Conservation (phyloP, 2,888 invertebrate genomes). For the Oligia fasciuncula region DNA sequence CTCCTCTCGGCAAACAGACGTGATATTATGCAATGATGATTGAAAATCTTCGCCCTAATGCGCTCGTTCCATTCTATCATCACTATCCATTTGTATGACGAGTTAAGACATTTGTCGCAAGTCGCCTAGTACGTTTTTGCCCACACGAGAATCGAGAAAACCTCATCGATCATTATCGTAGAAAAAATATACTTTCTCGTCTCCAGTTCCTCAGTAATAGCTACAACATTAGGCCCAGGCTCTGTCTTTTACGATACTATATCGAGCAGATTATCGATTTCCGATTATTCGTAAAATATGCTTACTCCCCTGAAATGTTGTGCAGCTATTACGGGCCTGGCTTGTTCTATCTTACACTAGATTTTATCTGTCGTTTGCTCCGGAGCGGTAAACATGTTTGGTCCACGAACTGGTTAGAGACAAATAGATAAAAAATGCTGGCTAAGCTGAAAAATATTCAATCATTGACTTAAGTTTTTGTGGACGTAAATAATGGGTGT, state of each 20-base stretch:
- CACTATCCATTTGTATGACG: conserved; percentile 2
- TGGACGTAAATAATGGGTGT: neutral
- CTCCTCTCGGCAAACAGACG: neutral
- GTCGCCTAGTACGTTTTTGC: conserved; percentile 8
- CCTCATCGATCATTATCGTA: conserved; percentile 29
- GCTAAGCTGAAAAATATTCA: conserved; percentile 2
- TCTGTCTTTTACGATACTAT: conserved; percentile 46
- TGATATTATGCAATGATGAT: neutral
- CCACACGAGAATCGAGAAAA: conserved; percentile 8
- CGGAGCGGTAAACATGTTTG: conserved; percentile 58
- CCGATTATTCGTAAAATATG: conserved; percentile 58
- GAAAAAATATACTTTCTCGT: conserved; percentile 29
- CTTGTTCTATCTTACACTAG: conserved; percentile 35
- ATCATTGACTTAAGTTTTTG: neutral
- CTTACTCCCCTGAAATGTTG: conserved; percentile 52
- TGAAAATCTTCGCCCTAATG: conserved; percentile 10
- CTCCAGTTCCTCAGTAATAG: conserved; percentile 30
- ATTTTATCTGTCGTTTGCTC: conserved; percentile 44
- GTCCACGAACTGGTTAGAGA: conserved; percentile 26
- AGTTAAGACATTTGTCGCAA: conserved; percentile 17
- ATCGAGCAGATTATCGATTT: conserved; percentile 52
- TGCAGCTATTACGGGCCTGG: conserved; percentile 22
- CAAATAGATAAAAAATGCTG: conserved; percentile 31
- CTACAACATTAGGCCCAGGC: conserved; percentile 39
- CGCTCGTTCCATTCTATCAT: conserved; percentile 8